A percentile compares a stretch with the other conserved stretches of the same genome.
These are phyloP conservation scores for Chorisops tibialis DNA, from an alignment of 2,888 invertebrate species.

Conservation along the genomic window DNA sequence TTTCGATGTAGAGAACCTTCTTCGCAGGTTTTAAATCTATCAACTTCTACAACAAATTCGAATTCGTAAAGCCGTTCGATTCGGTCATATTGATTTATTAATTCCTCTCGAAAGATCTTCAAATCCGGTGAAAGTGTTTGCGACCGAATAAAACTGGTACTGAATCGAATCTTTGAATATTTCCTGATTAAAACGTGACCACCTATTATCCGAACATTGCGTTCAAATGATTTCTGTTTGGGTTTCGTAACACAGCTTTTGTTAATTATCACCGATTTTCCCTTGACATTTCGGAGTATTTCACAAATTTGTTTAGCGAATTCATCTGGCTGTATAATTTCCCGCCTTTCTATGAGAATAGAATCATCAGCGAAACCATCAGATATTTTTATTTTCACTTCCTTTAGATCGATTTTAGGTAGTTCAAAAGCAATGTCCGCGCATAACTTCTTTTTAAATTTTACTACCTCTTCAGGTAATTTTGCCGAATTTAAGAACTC, in stretches of 20 bases:
- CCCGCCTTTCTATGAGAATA: not conserved
- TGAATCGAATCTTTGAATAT: constrained; percentile 1
- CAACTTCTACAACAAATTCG: not conserved
- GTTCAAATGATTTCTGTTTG: not conserved
- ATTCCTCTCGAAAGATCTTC: not conserved
- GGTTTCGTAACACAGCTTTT: not conserved
- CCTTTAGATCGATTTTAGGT: constrained; percentile 4
- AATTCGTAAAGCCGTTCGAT: not conserved
- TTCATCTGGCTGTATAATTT: not conserved
- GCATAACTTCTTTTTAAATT: not conserved
- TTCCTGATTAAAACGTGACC: constrained; percentile 5
- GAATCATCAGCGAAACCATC: not conserved
- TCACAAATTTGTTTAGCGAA: constrained; percentile 5
- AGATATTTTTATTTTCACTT: not conserved
- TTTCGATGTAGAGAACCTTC: not conserved
- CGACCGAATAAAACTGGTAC: not conserved
- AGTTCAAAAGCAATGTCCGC: not conserved
- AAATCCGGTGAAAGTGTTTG: not conserved
- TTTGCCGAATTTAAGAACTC: not conserved
- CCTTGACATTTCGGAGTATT: not conserved
- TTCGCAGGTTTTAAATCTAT: not conserved
- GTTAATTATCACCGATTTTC: not conserved
- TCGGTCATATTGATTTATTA: not conserved
- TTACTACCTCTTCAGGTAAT: not conserved
- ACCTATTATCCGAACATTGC: not conserved